phyloP scores from a whole-genome alignment of 2,888 invertebrate species.

The Drosophila aldrichi region DNA sequence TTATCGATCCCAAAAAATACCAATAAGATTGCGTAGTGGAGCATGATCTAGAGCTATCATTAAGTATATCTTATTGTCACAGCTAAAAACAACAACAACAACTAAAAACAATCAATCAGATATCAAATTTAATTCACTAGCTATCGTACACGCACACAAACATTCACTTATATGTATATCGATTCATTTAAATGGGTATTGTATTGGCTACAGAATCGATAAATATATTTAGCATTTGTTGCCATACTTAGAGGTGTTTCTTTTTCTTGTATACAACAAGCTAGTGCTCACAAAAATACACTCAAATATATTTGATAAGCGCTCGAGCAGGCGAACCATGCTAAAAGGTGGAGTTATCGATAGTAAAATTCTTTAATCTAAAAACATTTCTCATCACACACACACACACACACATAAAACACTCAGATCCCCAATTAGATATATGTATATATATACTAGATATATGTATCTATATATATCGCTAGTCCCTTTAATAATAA shows the following conservation, averaged over 20 bases:
- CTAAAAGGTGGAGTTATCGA: slow-evolving; percentile 5
- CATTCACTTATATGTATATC: not conserved
- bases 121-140: slow-evolving; percentile 26
- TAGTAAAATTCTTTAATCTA: slow-evolving; percentile 10
- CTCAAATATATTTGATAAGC: slow-evolving; percentile 12
- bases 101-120: slow-evolving; percentile 19
- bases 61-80: slow-evolving; percentile 48
- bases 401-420: not conserved
- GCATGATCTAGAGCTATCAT: slow-evolving; percentile 65
- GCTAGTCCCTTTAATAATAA: slow-evolving; percentile 6
- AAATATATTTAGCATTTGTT: slow-evolving; percentile 38
- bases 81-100: slow-evolving; percentile 12
- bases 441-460: not conserved
- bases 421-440: not conserved
- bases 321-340: slow-evolving; percentile 21
- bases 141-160: slow-evolving; percentile 30
- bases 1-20: slow-evolving; percentile 16
- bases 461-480: slow-evolving; percentile 8
- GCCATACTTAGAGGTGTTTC: slow-evolving; percentile 34
- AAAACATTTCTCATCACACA: slow-evolving; percentile 15
- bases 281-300: slow-evolving; percentile 23
- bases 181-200: slow-evolving; percentile 37
- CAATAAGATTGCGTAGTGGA: slow-evolving; percentile 66
- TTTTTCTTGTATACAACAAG: not conserved
- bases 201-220: slow-evolving; percentile 36